These are phyloP conservation scores for Petrocephalus schoutedeni DNA, from an alignment of 2,797 vertebrate species.

Conservation along the genomic window DNA sequence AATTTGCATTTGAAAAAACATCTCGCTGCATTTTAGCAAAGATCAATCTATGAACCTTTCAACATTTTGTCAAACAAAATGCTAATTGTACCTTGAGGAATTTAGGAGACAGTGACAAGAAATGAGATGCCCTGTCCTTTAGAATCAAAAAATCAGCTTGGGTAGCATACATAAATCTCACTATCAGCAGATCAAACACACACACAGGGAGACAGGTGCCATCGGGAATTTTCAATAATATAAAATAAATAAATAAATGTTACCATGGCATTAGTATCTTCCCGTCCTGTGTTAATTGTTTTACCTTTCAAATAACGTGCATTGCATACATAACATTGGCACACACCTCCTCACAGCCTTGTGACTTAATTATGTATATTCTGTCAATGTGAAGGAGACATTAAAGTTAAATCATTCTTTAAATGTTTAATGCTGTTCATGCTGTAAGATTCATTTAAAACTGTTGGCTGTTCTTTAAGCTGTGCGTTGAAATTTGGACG, in stretches of 20 bases:
- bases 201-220: background rate
- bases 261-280: background rate
- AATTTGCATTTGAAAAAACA: conserved; percentile 98
- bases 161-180: conserved; percentile 86
- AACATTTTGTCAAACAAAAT: conserved; percentile 99
- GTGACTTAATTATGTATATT: conserved; percentile 4
- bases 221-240: conserved; percentile 35
- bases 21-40: conserved; percentile 95
- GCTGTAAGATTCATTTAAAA: background rate
- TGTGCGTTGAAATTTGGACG: background rate
- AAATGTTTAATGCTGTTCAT: background rate
- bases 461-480: background rate
- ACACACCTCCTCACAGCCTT: background rate
- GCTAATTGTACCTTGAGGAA: conserved; percentile 99
- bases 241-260: conserved; percentile 21
- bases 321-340: conserved; percentile 2
- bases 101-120: conserved; percentile 99
- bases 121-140: conserved; percentile 99
- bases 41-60: conserved; percentile 99
- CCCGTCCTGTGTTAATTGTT: conserved; percentile 12
- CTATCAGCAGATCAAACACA: conserved; percentile 66
- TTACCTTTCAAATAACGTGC: background rate
- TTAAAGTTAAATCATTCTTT: background rate
- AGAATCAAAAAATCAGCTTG: conserved; percentile 87
- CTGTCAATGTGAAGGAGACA: background rate